Evolutionary conservation across 2,113 vertebrate genomes (phyloP), one percentile per base, ranked within the genome.

Genomic region (Acanthochromis polyacanthus): DNA sequence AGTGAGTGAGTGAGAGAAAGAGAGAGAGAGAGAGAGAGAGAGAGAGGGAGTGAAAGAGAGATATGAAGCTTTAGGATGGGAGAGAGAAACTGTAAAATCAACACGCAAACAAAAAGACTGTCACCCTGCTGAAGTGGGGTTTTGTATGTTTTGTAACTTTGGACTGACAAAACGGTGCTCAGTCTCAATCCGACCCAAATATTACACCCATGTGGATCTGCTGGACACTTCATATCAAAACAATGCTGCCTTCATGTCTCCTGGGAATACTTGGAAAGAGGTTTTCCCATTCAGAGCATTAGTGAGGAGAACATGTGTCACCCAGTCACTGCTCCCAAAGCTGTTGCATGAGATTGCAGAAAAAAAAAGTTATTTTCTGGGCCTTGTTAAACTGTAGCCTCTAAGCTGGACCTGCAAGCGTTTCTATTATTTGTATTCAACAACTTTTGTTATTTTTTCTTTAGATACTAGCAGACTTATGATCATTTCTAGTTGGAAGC

Each of bases 1-100:
- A 93, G 91, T 90, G 89, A 92, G 85, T 80, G 92, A 91, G 75
- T 46, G 82, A 58, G 85, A 68, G 88, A 64, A 75, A 50, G 75
- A 32, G 52, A 52, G 23, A 69, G 55, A 30, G 28, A 30, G 78
- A 64, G 78, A 59, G 74, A 30, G 56, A 52, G 46, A 17, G 57
- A 25, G 63, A 56, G 52, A 23, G 61, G 32, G 48, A 25, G 52
- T 25, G 53, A 53, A n/a, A 66, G 56, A 70, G 71, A 65, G 52
- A 80, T 28, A 82, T 51, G 74, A 77, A 78, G 58, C 32, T 36
- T 36, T 23, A 11, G 28, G 58, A 51, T 58, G 57, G 23, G 58
- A 55, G 52, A 70, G 56, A 71, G 51, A 32, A 90, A 87, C 56
- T 78, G 79, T 59, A 86, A 90, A 85, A 89, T 84, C 88, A 88